phyloP scores from a whole-genome alignment of 2,113 vertebrate species.

The Fregetta grallaria region DNA sequence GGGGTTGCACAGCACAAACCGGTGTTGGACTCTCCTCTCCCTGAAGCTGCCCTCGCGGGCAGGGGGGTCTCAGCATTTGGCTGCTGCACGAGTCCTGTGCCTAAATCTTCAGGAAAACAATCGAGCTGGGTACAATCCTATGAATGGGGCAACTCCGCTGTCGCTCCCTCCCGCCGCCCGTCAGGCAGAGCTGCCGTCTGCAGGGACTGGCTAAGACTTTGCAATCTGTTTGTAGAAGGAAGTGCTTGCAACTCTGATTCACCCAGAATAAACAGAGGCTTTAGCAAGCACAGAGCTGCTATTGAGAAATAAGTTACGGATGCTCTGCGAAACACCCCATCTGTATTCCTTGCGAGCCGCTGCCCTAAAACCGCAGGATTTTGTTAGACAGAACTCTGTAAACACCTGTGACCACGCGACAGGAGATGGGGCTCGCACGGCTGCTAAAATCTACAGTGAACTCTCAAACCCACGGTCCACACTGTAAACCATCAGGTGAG shows the following conservation, averaged over 20 bases:
- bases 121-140: not conserved
- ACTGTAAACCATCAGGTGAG: not conserved
- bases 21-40: not conserved
- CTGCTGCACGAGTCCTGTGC: not conserved
- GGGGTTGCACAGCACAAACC: not conserved
- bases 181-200: not conserved
- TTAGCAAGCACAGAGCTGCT: not conserved
- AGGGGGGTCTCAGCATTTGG: not conserved
- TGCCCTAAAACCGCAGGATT: not conserved
- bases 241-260: not conserved
- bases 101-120: not conserved
- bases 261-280: not conserved
- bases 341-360: not conserved
- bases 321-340: not conserved
- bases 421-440: not conserved
- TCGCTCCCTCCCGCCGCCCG: not conserved
- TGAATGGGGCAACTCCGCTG: accelerated
- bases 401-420: accelerated
- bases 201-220: not conserved
- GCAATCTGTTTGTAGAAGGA: not conserved
- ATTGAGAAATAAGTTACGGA: not conserved
- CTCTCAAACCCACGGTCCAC: accelerated
- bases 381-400: not conserved
- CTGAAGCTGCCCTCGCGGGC: accelerated
- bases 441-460: not conserved